These are phyloP conservation scores for Nothobranchius kuhntae DNA, from an alignment of 2,113 vertebrate species.

Conservation along the genomic window DNA sequence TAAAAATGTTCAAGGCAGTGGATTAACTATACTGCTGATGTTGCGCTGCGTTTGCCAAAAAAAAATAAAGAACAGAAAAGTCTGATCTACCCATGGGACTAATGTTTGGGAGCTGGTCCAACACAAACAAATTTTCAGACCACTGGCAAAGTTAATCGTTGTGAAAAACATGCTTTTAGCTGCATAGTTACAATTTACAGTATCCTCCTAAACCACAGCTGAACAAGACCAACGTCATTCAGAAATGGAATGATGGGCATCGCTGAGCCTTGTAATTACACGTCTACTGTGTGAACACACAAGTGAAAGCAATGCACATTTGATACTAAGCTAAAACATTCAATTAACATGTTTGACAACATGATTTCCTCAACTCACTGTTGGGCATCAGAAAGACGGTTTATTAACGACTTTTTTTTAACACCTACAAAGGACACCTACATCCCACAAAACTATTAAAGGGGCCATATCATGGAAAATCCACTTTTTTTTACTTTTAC, in stretches of 20 bases:
- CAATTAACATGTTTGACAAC: too few species aligned
- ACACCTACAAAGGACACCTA: too few species aligned
- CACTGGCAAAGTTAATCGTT: slow-evolving; percentile 24
- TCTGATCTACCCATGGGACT: slow-evolving; percentile 22
- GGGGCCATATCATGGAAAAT: too few species aligned
- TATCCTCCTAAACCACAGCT: slow-evolving; percentile 7
- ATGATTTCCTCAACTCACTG: too few species aligned
- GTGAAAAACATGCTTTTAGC: slow-evolving; percentile 20
- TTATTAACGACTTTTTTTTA: too few species aligned
- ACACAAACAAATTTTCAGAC: slow-evolving; percentile 21
- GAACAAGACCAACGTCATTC: slow-evolving; percentile 2
- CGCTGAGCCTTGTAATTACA: slow-evolving; percentile 7
- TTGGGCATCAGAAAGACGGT: too few species aligned
- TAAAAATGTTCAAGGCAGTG: slow-evolving; percentile 1
- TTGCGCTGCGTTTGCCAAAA: slow-evolving; percentile 4
- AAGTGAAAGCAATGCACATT: background rate
- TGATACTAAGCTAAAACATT: too few species aligned
- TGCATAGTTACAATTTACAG: slow-evolving; percentile 4
- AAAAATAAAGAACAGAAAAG: background rate
- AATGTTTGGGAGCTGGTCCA: slow-evolving; percentile 36
- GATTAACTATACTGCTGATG: background rate
- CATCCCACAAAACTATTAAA: too few species aligned
- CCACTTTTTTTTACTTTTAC: too few species aligned
- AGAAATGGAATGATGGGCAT: slow-evolving; percentile 12
- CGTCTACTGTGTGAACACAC: slow-evolving; percentile 12